Percentiles rank a stretch among this genome's conserved stretches.
These are phyloP conservation scores for Drosophila acutilabella DNA, from an alignment of 2,888 invertebrate genomes.

Conservation along the genomic window DNA sequence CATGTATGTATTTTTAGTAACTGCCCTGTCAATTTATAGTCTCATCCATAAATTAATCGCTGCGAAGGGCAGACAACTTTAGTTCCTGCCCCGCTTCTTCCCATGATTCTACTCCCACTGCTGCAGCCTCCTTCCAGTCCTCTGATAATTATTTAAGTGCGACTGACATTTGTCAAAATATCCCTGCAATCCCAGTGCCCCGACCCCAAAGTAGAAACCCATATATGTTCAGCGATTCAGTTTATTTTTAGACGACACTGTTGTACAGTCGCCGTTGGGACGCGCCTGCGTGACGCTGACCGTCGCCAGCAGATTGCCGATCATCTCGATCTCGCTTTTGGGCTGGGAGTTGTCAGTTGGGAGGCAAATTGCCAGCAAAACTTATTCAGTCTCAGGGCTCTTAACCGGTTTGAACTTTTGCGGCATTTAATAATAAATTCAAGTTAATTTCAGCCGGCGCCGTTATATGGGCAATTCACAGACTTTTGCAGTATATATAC, in stretches of 20 bases:
- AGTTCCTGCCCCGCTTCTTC: background rate
- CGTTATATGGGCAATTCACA: slow-evolving; percentile 70
- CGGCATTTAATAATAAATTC: slow-evolving; percentile 67
- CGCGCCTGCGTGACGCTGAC: slow-evolving; percentile 58
- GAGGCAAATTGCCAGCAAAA: slow-evolving; percentile 7
- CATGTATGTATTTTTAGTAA: slow-evolving; percentile 49
- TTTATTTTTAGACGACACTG: slow-evolving; percentile 65
- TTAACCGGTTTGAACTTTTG: slow-evolving; percentile 63
- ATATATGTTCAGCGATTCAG: slow-evolving; percentile 39
- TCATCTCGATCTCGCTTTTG: slow-evolving; percentile 2
- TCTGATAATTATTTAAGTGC: slow-evolving; percentile 36
- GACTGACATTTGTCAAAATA: slow-evolving; percentile 63
- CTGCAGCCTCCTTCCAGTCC: background rate
- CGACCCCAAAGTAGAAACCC: slow-evolving; percentile 14
- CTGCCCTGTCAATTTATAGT: slow-evolving; percentile 32
- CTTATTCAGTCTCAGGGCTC: slow-evolving; percentile 5
- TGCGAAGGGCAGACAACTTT: slow-evolving; percentile 36
- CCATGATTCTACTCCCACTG: background rate
- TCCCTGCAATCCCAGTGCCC: background rate
- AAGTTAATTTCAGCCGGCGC: slow-evolving; percentile 72
- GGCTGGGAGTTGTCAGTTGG: slow-evolving; percentile 1
- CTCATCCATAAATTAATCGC: slow-evolving; percentile 48
- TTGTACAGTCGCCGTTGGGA: slow-evolving; percentile 76
- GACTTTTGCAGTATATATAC: slow-evolving; percentile 17
- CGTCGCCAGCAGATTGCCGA: background rate